phyloP scores from a whole-genome alignment of 2,797 vertebrate species.

The Xyrichtys novacula region DNA sequence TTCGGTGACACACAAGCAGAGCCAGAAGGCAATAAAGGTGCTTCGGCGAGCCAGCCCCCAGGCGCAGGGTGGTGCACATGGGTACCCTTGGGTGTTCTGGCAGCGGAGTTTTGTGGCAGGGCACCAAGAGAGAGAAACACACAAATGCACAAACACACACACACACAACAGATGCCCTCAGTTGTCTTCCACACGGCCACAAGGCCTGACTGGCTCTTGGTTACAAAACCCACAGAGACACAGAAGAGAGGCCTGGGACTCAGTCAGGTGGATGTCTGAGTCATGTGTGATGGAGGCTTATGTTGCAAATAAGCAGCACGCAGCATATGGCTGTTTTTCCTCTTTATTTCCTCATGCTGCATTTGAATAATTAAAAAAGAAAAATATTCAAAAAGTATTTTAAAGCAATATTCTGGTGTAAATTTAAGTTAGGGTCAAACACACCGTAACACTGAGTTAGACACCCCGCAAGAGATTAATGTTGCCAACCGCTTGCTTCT shows the following conservation, averaged over 20 bases:
- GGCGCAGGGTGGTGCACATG: slow-evolving; percentile 48
- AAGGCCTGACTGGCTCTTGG: slow-evolving; percentile 55
- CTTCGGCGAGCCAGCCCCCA: slow-evolving; percentile 59
- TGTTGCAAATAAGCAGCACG: not conserved
- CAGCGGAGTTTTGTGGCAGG: slow-evolving; percentile 68
- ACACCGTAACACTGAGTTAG: no score
- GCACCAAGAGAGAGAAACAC: slow-evolving; percentile 48
- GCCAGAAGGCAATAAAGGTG: slow-evolving; percentile 64
- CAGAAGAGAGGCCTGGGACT: slow-evolving; percentile 26
- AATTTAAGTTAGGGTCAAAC: no score
- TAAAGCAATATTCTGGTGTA: no score
- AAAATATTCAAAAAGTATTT: no score
- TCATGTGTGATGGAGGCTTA: not conserved
- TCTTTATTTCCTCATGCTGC: not conserved
- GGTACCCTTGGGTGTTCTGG: slow-evolving; percentile 71
- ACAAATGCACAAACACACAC: slow-evolving; percentile 38
- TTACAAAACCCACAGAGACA: slow-evolving; percentile 54
- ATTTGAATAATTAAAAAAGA: not conserved
- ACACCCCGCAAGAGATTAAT: no score
- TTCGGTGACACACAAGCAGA: slow-evolving; percentile 54
- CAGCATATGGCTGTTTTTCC: not conserved
- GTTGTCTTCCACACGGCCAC: slow-evolving; percentile 70
- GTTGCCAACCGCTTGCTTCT: no score
- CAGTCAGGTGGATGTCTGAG: slow-evolving; percentile 40
- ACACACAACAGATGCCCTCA: slow-evolving; percentile 75